Evolutionary conservation across 2,113 vertebrate species (phyloP), one percentile per base, ranked within the genome.

Genomic region (Myotis yumanensis): DNA sequence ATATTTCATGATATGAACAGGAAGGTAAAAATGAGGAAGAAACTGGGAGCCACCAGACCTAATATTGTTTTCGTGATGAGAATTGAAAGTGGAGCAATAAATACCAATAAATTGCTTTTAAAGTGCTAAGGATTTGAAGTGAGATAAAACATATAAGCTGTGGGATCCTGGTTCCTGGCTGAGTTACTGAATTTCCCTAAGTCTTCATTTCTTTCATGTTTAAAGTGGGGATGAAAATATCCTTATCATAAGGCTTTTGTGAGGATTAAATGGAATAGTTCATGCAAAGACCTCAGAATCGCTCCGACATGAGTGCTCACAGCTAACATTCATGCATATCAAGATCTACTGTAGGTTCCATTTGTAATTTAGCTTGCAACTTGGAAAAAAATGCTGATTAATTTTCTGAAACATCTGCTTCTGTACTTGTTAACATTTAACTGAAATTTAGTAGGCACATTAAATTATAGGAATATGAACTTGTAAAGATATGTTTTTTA

Each of bases 1-100:
- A 5, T 64, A 71, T 66, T 75, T 91, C 32, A 20, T 86, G 7
- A 48, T 80, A 32, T 46, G 51, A 91, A 43, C 40, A 69, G 54
- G 40, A 86, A 89, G 40, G 84, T 85, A 66, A 93, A 95, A 96
- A 82, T 64, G 72, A 51, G 59, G 10, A 91, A 89, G 52, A 90
- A 54, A 76, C 17, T 69, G 35, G 46, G 4, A 32, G 30, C 11
- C 46, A 54, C 37, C 79, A 91, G 40, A 77, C 40, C 20, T 68
- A 69, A 3, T 86, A 68, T 75, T 59, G 23, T 68, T 73, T 89
- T 37, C 6, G 17, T 32, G 25, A 57, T 64, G 64, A 91, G 43
- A 90, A 73, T 15, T 3, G 6, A 75, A 95, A 64, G 28, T 32
- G 18, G 32, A 93, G 22, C 15, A 92, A 69, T 73, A 86, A 83